Percentiles rank a stretch among this genome's conserved stretches.
phyloP scores from a whole-genome alignment of 2,113 vertebrate genomes.

The Saguinus imperator region DNA sequence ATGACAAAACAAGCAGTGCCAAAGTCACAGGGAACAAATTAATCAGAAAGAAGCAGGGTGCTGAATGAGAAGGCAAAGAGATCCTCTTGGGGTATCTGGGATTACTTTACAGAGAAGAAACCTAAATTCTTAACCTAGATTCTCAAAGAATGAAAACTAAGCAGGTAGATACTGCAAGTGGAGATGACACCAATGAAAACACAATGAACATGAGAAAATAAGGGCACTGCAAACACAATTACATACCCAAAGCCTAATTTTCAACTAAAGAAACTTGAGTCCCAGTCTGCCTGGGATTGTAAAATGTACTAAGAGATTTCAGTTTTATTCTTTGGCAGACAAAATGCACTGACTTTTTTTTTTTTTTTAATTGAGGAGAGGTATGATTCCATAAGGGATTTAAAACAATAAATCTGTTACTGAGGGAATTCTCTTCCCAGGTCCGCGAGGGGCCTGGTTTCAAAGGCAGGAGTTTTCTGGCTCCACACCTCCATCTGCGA shows the following conservation, averaged over 20 bases:
- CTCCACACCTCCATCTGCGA: too few species aligned
- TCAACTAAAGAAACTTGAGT: neutral
- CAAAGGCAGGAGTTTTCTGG: too few species aligned
- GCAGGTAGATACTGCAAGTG: neutral
- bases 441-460: too few species aligned
- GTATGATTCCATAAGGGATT: neutral
- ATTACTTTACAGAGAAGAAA: neutral
- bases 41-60: neutral
- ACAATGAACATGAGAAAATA: neutral
- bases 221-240: neutral
- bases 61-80: neutral
- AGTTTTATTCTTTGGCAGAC: neutral
- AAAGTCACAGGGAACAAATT: neutral
- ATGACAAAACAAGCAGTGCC: neutral
- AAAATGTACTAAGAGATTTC: neutral
- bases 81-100: neutral
- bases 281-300: rapidly evolving
- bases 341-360: neutral
- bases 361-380: neutral
- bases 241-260: neutral
- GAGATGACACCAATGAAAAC: neutral
- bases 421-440: too few species aligned
- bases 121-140: neutral
- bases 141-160: neutral
- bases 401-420: neutral